These are phyloP conservation scores for Pholis gunnellus DNA, from an alignment of 2,113 vertebrate genomes.

Conservation along the genomic window DNA sequence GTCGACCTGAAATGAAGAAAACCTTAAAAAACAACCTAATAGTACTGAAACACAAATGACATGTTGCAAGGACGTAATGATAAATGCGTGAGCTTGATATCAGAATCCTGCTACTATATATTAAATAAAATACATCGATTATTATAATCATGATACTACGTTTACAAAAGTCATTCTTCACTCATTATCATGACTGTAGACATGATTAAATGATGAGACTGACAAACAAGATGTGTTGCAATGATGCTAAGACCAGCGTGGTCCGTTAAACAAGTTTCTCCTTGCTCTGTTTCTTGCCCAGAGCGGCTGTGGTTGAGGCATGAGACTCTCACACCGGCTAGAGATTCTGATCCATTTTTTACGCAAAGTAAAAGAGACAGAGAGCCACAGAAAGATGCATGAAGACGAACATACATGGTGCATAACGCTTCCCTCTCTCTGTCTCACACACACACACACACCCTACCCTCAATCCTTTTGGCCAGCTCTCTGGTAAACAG, in stretches of 20 bases:
- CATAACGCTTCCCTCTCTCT: not conserved
- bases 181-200: not conserved
- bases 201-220: not conserved
- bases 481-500: slow-evolving; percentile 83
- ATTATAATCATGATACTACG: not conserved
- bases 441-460: slow-evolving; percentile 7
- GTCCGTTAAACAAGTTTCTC: slow-evolving; percentile 18
- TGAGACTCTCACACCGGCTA: slow-evolving; percentile 69
- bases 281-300: slow-evolving; percentile 32
- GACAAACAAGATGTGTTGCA: not conserved
- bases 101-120: not conserved
- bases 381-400: not conserved
- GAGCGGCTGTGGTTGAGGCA: slow-evolving; percentile 64
- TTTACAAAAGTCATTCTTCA: not conserved
- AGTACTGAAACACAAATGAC: not conserved
- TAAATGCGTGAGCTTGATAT: not conserved
- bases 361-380: not conserved
- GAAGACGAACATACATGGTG: slow-evolving; percentile 1
- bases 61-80: not conserved
- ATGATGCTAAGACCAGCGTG: not conserved
- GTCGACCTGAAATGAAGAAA: not conserved
- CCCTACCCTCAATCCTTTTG: slow-evolving; percentile 75
- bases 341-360: slow-evolving; percentile 50
- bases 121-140: no score
- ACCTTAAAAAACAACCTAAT: not conserved